Base-by-base conservation (phyloP, 2,888 invertebrate species). In the Hypolimnas misippus region DNA sequence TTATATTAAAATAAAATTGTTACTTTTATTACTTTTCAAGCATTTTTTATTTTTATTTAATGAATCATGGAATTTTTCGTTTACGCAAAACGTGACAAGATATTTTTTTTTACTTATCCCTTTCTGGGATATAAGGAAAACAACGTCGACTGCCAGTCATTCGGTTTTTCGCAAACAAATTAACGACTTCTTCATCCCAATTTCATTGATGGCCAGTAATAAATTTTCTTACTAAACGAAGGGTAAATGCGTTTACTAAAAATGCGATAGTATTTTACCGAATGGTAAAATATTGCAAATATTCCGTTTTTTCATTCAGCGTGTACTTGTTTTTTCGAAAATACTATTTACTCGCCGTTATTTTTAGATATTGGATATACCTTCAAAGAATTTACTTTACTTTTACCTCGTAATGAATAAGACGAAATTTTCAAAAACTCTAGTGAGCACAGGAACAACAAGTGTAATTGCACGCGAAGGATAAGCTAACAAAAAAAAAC, bases 141-240 rank as follows among this genome's bases (percentile, higher is more conserved):
- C 31, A 65, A 50, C 55, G 21, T 56, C 31, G 8, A 29, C n/a
- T 7, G 42, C 7, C 38, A 19, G 5, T 38, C 38, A 42, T 50
- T 65, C 25, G 44, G 33, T 42, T 42, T 59, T 49, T 42, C 49
- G 40, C 51, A 62, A 62, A 62, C 51, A 62, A 63, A 53, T 63
- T 50, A 54, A 57, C 29, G 14, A 8, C 19, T 29, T 29, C 21
- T 31, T 29, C 50, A 21, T 33, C 33, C 51, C 49, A 54, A 58
- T 17, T 16, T 58, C 33, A 50, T 63, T 50, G 57, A 63, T 63
- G 38, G 62, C 14, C 46, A 5, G 38, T 50, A 63, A 54, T 46
- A 62, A 58, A 58, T 33, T 21, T 16, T 8, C 19, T 21, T 14
- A 8, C 12, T 31, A 35, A 31, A 44, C 38, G 19, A 53, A 57